Conservation (phyloP, 2,888 invertebrate genomes). For the Tholera decimalis region DNA sequence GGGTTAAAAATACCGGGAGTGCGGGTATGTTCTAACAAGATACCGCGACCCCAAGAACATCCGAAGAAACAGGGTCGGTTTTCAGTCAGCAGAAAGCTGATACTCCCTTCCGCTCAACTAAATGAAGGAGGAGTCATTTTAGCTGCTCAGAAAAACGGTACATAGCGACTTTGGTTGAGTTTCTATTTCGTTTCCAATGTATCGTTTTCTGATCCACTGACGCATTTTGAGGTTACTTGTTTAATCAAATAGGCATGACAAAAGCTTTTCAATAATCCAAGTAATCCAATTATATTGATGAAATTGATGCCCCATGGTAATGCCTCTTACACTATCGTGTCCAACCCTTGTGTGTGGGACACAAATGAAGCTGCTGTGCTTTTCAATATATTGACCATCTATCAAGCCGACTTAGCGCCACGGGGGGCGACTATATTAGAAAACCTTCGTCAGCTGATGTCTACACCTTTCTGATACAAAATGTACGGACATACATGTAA, state of each 20-base stretch:
- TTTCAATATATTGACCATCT: constrained; percentile 89
- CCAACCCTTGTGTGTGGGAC: constrained; percentile 77
- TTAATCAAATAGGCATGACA: neutral
- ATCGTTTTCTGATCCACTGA: neutral
- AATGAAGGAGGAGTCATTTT: too few relatives aligned
- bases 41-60: too few relatives aligned
- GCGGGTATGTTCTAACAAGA: too few relatives aligned
- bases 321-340: constrained; percentile 83
- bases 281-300: constrained; percentile 68
- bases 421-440: constrained; percentile 90
- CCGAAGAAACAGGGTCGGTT: too few relatives aligned
- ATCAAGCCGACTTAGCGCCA: constrained; percentile 87
- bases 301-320: constrained; percentile 76
- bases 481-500: constrained; percentile 36
- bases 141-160: too few relatives aligned
- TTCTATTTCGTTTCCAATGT: too few relatives aligned
- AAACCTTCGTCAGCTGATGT: constrained; percentile 84
- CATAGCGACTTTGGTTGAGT: too few relatives aligned
- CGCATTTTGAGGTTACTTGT: neutral
- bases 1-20: neutral
- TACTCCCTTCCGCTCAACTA: too few relatives aligned
- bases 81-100: too few relatives aligned
- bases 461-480: constrained; percentile 65
- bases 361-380: constrained; percentile 77
- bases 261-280: constrained; percentile 40